Base-by-base conservation (phyloP, 1,140 invertebrate genomes). In the Camponotus pennsylvanicus region DNA sequence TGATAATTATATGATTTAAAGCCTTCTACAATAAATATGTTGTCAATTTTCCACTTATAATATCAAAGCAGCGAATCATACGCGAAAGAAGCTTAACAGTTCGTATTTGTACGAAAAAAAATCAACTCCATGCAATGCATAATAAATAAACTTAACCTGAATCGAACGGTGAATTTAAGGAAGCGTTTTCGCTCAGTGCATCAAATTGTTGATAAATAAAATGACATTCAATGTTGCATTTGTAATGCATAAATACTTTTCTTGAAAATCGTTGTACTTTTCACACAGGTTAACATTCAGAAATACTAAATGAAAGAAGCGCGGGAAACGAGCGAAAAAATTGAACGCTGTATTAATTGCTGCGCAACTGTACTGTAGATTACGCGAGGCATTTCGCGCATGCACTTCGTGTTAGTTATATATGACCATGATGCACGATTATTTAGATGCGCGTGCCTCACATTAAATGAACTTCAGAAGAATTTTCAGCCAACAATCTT, bases 111-210 rank as follows among this genome's bases (percentile, higher is more conserved):
- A 40, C 6, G 37, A 40, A 45, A 18, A 27, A n/a, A n/a, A n/a
- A 13, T 34, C 34, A 13, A 18, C 27, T n/a, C 45, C 55, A 63
- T 6, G 49, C 3, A 76, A 85, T 13, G 32, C 7, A 4, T 40
- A 27, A 59, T 42, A 76, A 70, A 87, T 37, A 15, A 15, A 49
- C 45, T 52, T 88, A 88, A 88, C 75, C 87, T 89, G 11, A 13
- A 34, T 11, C 13, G 7, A 40, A 18, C 21, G 21, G 8, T 5
- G 9, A 75, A 32, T 85, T 66, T 32, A n/a, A 6, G 5, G 0
- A 52, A 13, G 18, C 27, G 27, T 21, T 11, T 61, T 2, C 15
- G 7, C 2, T 4, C 32, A 55, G 1, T 32, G 18, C 37, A 6
- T 55, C 37, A 9, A 61, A 73, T n/a, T 32, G 9, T n/a, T 42